Evolutionary conservation across 2,113 vertebrate species (phyloP), one percentile per base, ranked within the genome.

Genomic region (Perca flavescens): DNA sequence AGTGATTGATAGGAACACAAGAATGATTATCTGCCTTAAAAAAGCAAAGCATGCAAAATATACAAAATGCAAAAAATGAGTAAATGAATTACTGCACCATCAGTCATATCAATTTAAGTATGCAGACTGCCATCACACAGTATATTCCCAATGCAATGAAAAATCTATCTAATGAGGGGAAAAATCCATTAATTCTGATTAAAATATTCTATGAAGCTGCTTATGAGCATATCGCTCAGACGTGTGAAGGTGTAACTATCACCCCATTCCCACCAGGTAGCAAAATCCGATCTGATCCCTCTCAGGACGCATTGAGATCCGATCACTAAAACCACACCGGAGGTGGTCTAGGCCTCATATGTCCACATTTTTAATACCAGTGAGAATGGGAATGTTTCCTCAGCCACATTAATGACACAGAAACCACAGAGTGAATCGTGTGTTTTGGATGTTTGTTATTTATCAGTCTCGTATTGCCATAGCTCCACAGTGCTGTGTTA

Each of bases 11-110:
- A 64, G 68, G 70, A 79, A 65, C 36, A 61, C 21, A 80, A 84
- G 85, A 90, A 79, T 83, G 52, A 92, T 91, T 83, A 82, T 73
- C 67, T 49, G 22, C 61, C 49, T 80, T 86, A 67, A 87, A 86
- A 77, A 60, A 86, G 72, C 43, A 79, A 62, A 60, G 19, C 49
- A 70, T 60, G 67, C 71, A 80, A 72, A 76, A 61, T 49, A 73
- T 34, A 28, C 2, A 28, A 28, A 28, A 28, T 28, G 28, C 28
- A 72, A 12, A 61, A 77, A 77, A 82, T 61, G 52, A 86, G 56
- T 83, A 34, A 50, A 56, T 68, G 87, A 74, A 86, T 89, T 88
- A 79, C 80, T 6, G 60, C 64, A 79, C 74, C 61, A 82, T 85
- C 77, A 75, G 75, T 85, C 79, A 84, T n/a, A 82, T 8, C 22